These are phyloP conservation scores for Sebastes matsubarae DNA, from an alignment of 2,797 vertebrate genomes.

Conservation along the genomic window DNA sequence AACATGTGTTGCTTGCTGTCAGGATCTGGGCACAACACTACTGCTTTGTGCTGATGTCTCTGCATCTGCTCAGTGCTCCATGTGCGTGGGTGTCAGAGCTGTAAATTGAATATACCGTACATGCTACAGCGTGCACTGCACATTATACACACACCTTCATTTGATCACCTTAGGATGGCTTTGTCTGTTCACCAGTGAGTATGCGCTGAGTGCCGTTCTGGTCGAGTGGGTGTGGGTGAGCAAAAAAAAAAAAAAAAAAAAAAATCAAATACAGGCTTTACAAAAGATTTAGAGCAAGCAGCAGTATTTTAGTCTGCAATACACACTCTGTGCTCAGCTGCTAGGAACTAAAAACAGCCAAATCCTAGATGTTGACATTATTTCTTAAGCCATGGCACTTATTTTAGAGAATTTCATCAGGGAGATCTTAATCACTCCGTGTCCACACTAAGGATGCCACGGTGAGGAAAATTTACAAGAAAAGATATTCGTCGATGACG, in stretches of 20 bases:
- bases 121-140: slow-evolving; percentile 34
- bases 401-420: slow-evolving; percentile 31
- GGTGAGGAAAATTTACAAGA: background rate
- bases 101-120: slow-evolving; percentile 52
- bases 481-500: background rate
- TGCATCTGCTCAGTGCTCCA: slow-evolving; percentile 52
- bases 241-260: slow-evolving; percentile 11
- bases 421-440: background rate
- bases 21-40: slow-evolving; percentile 20
- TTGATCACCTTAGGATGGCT: slow-evolving; percentile 55
- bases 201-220: slow-evolving; percentile 46
- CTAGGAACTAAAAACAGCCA: slow-evolving; percentile 29
- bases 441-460: slow-evolving; percentile 1
- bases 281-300: slow-evolving; percentile 47
- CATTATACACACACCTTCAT: slow-evolving; percentile 26
- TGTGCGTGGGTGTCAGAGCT: slow-evolving; percentile 57
- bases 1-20: slow-evolving; percentile 28
- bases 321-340: slow-evolving; percentile 25
- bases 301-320: slow-evolving; percentile 43
- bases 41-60: slow-evolving; percentile 52
- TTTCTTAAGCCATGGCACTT: slow-evolving; percentile 20
- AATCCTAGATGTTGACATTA: slow-evolving; percentile 34
- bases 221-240: slow-evolving; percentile 67
- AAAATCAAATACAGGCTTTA: slow-evolving; percentile 40
- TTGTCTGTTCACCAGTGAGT: slow-evolving; percentile 49